phyloP scores from a whole-genome alignment of 2,888 invertebrate genomes.

The Prosapia bicincta region DNA sequence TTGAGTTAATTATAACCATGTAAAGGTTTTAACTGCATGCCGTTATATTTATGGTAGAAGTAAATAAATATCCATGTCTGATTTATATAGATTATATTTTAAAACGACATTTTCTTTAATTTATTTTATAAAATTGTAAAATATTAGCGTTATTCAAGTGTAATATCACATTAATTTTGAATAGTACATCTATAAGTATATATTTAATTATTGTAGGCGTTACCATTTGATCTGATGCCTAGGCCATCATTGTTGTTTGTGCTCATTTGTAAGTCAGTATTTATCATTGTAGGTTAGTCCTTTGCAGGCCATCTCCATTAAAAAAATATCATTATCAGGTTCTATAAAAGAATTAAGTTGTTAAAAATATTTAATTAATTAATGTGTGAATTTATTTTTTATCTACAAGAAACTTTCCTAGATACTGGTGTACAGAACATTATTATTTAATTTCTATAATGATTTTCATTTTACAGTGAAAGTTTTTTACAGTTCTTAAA shows the following conservation, averaged over 20 bases:
- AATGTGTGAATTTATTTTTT: not conserved
- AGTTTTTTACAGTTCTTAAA: too few relatives aligned
- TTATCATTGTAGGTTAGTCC: not conserved
- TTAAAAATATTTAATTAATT: too few relatives aligned
- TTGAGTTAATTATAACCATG: too few relatives aligned
- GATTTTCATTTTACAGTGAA: too few relatives aligned
- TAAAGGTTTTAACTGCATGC: not conserved
- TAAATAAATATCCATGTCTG: not conserved
- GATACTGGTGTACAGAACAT: not conserved
- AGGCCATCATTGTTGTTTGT: not conserved
- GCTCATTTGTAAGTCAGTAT: not conserved
- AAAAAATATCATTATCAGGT: too few relatives aligned
- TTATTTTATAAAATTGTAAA: not conserved
- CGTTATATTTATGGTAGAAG: not conserved
- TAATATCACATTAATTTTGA: not conserved
- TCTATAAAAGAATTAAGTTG: too few relatives aligned
- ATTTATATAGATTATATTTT: not conserved
- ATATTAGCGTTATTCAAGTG: not conserved
- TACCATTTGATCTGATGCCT: not conserved
- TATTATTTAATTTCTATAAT: too few relatives aligned
- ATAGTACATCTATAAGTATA: too few relatives aligned
- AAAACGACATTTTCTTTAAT: not conserved
- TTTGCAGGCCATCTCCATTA: not conserved
- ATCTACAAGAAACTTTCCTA: not conserved
- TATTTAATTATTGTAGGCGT: not conserved